Base-by-base conservation (phyloP, 2,113 vertebrate genomes). In the Neolamprologus longior region DNA sequence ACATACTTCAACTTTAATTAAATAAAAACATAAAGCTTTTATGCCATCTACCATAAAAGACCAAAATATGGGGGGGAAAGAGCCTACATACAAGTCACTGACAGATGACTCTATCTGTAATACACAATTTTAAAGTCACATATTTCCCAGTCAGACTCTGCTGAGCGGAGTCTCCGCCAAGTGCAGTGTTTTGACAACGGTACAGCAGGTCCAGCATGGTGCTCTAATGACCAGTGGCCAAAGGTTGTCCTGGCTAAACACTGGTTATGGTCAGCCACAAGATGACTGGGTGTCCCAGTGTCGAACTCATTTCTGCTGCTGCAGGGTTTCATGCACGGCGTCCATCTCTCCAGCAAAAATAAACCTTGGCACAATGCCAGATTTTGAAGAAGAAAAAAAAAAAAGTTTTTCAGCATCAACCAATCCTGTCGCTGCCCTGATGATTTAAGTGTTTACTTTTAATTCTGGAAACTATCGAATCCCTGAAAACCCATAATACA, bases 251-350 rank as follows among this genome's bases (percentile, higher is more conserved):
- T 19, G 89, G 88, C 84, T 95, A 93, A 95, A 93, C 88, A 83
- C 92, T 90, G 94, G 87, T 90, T 93, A 91, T 73, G 88, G 89
- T 89, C 28, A 81, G 58, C 94, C 94, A 89, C 94, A 82, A 90
- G 90, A 93, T 92, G 89, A 94, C 90, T 55, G 86, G 78, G 85
- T 91, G 71, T 92, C 86, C 40, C 82, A 93, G 80, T 35, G 57
- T 63, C 33, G 19, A 83, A 21, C 83, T 61, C 42, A 37, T 78
- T 71, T 87, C 57, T 81, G 84, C 85, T 73, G 85, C 81, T 86
- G 31, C 81, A 80, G 86, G 85, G 80, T 90, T 81, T 84, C 83
- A 14, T 63, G 63, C 86, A 82, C 42, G 24, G 17, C 15, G 40
- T 90, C 71, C 76, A 80, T 87, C 80, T 92, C 90, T 89, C 53